A percentile compares a stretch with the other conserved stretches of the same genome.
These are phyloP conservation scores for Drosophila tripunctata DNA, from an alignment of 2,888 invertebrate genomes.

Conservation along the genomic window DNA sequence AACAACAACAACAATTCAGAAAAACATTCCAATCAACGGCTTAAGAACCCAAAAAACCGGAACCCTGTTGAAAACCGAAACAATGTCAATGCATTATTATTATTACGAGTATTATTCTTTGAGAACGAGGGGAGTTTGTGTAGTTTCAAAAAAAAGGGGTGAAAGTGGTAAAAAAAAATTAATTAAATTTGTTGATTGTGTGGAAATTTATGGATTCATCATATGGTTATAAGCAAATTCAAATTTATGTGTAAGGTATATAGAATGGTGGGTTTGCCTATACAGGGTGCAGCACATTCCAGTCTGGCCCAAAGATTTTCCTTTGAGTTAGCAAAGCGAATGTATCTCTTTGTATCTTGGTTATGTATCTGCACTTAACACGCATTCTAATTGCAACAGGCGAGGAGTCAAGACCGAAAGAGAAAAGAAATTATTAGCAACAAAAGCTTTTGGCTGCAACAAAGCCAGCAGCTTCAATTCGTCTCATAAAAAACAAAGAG, in stretches of 20 bases:
- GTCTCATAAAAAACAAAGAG: constrained; percentile 34
- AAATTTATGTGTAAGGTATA: not conserved
- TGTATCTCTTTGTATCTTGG: constrained; percentile 35
- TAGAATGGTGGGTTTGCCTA: no score
- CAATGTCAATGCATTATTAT: constrained; percentile 39
- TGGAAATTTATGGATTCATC: constrained; percentile 60
- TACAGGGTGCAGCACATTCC: constrained; percentile 45
- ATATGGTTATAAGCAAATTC: constrained; percentile 32
- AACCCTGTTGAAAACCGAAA: constrained; percentile 52
- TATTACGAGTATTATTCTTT: constrained; percentile 12
- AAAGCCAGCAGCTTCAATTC: constrained; percentile 59
- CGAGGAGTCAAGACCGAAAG: constrained; percentile 50
- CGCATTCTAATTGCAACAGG: constrained; percentile 83
- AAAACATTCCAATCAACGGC: constrained; percentile 79
- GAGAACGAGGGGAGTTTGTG: constrained; percentile 50
- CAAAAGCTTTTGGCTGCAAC: constrained; percentile 65
- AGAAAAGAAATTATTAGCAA: constrained; percentile 80
- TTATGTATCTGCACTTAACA: constrained; percentile 79
- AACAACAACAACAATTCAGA: constrained; percentile 27
- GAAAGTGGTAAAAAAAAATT: constrained; percentile 52
- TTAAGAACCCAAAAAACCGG: constrained; percentile 46
- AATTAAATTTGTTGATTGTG: constrained; percentile 75
- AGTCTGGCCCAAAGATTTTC: constrained; percentile 25
- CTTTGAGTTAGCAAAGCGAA: constrained; percentile 20
- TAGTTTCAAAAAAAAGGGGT: constrained; percentile 35